Evolutionary conservation across 2,797 vertebrate genomes (phyloP).

Genomic region (Cephalopachus bancanus): DNA sequence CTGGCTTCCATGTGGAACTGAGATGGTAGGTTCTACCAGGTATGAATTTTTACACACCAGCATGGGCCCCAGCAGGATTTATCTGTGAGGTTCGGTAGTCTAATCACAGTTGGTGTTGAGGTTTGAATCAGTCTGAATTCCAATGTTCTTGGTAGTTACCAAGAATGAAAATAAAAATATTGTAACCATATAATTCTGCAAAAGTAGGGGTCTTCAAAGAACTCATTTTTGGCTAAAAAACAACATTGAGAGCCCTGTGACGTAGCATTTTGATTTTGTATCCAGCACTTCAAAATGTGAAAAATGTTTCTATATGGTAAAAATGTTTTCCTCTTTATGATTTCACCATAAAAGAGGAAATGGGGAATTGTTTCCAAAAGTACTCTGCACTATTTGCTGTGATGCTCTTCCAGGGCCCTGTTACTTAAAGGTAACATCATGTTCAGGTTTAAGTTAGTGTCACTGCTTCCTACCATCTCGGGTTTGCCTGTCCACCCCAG

Average conservation of each 20-base stretch:
- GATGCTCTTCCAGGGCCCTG: neutral
- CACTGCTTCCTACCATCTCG: neutral
- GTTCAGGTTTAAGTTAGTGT: neutral
- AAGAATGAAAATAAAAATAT: neutral
- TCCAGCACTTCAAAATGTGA: neutral
- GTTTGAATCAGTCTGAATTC: neutral
- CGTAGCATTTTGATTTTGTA: neutral
- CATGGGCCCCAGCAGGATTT: neutral
- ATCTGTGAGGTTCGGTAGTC: neutral
- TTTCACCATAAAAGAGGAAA: neutral
- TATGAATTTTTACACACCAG: neutral
- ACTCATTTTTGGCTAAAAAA: neutral
- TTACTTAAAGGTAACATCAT: neutral
- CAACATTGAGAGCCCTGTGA: neutral
- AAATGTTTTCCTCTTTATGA: neutral
- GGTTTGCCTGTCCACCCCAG: neutral
- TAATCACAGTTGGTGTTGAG: neutral
- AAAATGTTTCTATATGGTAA: neutral
- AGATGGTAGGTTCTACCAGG: neutral
- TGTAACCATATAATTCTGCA: neutral
- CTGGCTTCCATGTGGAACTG: neutral
- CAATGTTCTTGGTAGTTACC: neutral
- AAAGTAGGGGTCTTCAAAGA: neutral
- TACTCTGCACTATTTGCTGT: neutral
- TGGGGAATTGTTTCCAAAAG: neutral